Conservation (phyloP, 1,140 invertebrate genomes). For the Macrostomum lignano region DNA sequence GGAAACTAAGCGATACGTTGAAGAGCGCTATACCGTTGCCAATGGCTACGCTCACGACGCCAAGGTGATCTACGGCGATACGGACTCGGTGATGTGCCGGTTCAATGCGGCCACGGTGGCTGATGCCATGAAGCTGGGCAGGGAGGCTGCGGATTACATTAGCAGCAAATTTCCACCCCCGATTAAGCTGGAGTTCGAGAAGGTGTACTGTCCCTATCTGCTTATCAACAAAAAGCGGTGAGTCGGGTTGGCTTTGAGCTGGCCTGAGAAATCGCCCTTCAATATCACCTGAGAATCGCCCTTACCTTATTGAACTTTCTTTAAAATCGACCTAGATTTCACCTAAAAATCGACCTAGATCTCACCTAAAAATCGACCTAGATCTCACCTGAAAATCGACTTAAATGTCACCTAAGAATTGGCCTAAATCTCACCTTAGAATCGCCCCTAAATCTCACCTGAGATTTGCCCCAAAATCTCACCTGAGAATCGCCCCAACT, state of each 20-base stretch:
- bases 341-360: no score
- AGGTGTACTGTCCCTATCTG: conserved; percentile 88
- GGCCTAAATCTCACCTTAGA: no score
- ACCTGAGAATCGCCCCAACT: no score
- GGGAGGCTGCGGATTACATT: conserved; percentile 68
- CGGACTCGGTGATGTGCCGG: conserved; percentile 98
- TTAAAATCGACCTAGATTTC: no score
- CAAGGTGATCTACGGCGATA: conserved; percentile 83
- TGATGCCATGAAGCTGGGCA: conserved; percentile 76
- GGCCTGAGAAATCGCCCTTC: no score
- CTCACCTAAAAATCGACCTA: no score
- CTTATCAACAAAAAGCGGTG: conserved; percentile 84
- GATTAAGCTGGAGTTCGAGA: conserved; percentile 98
- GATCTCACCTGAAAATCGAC: no score
- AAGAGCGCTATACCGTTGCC: conserved; percentile 42
- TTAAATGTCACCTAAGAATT: no score
- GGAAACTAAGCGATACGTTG: conserved; percentile 70
- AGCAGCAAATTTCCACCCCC: conserved; percentile 68
- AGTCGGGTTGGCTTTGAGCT: background rate
- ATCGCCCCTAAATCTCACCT: no score
- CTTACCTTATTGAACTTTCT: no score
- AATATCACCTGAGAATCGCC: no score
- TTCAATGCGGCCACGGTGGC: conserved; percentile 70
- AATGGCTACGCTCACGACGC: conserved; percentile 78
- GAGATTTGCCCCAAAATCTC: no score